Evolutionary conservation across 2,888 invertebrate genomes (phyloP).

Genomic region (Galerucella calmariensis): DNA sequence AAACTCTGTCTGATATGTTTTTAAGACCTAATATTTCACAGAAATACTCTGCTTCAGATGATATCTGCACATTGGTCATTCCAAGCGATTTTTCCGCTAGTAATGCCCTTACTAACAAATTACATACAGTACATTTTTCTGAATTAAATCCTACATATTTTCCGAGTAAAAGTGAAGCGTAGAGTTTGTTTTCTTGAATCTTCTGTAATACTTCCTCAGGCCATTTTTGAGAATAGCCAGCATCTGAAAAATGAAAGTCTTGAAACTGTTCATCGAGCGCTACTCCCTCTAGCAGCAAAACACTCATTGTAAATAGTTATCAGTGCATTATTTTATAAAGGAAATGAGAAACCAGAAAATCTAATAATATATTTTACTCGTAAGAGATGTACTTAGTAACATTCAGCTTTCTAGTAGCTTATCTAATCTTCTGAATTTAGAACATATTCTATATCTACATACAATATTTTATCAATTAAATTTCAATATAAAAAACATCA

Average conservation of each 20-base stretch:
- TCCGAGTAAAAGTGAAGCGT: background rate
- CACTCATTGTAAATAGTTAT: too few species aligned
- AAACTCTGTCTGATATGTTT: constrained; percentile 15
- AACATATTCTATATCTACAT: background rate
- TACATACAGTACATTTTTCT: constrained; percentile 19
- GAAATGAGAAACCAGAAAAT: too few species aligned
- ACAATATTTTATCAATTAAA: too few species aligned
- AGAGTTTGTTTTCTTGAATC: background rate
- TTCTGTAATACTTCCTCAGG: constrained; percentile 1
- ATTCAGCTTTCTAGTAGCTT: background rate
- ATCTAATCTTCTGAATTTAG: background rate
- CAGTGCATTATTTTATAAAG: too few species aligned
- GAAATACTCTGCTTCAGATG: constrained; percentile 27
- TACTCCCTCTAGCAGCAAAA: too few species aligned
- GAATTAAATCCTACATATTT: background rate
- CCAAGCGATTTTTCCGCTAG: constrained; percentile 31
- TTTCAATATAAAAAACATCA: background rate
- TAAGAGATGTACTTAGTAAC: too few species aligned
- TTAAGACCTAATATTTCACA: constrained; percentile 9
- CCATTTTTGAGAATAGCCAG: background rate
- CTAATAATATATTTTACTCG: too few species aligned
- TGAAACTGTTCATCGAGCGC: too few species aligned
- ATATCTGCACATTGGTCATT: constrained; percentile 26
- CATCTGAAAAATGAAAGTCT: background rate
- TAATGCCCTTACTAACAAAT: constrained; percentile 14